Conservation (phyloP, 2,113 vertebrate species). For the Lepus europaeus region DNA sequence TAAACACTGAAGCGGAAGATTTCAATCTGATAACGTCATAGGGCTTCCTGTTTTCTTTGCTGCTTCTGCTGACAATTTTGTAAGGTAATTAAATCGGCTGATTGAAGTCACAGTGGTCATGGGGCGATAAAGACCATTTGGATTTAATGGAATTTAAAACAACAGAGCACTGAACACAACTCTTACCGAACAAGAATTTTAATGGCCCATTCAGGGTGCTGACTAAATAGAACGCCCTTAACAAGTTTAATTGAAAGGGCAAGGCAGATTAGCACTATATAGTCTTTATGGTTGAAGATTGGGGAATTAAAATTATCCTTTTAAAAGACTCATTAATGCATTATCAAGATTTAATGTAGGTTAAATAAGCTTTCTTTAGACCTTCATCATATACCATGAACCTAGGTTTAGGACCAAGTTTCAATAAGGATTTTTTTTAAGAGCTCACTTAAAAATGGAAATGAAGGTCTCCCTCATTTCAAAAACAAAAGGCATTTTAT, state of each 20-base stretch:
- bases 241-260: slow-evolving; percentile 92
- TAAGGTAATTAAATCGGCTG: slow-evolving; percentile 93
- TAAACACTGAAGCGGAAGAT: slow-evolving; percentile 89
- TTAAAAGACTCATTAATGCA: slow-evolving; percentile 91
- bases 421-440: slow-evolving; percentile 80
- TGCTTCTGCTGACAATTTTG: slow-evolving; percentile 90
- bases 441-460: slow-evolving; percentile 65
- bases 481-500: slow-evolving; percentile 69
- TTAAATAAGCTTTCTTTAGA: slow-evolving; percentile 87
- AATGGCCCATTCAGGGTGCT: slow-evolving; percentile 90
- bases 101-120: slow-evolving; percentile 93
- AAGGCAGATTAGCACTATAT: slow-evolving; percentile 90
- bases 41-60: slow-evolving; percentile 89
- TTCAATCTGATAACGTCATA: slow-evolving; percentile 91
- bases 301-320: slow-evolving; percentile 90
- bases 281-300: slow-evolving; percentile 89
- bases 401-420: slow-evolving; percentile 81
- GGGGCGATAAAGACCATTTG: slow-evolving; percentile 92
- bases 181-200: slow-evolving; percentile 91
- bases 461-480: slow-evolving; percentile 67
- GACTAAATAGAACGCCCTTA: slow-evolving; percentile 90
- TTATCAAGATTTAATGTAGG: slow-evolving; percentile 91
- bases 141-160: slow-evolving; percentile 93
- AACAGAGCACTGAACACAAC: slow-evolving; percentile 88
- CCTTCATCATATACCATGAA: slow-evolving; percentile 81